Evolutionary conservation across 2,888 invertebrate species (phyloP).

Genomic region (Drosophila meridionalis): DNA sequence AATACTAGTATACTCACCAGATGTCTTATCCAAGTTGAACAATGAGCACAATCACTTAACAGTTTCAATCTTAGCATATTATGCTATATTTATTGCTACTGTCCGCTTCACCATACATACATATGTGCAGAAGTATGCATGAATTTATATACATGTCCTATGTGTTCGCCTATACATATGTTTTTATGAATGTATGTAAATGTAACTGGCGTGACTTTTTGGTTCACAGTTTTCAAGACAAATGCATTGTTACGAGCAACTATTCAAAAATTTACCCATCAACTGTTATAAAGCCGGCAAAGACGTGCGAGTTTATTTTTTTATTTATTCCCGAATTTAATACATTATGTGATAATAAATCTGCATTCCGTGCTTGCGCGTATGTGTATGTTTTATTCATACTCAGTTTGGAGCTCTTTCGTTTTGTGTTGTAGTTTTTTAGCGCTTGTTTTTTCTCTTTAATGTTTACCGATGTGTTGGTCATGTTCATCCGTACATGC

Average conservation of each 20-base stretch:
- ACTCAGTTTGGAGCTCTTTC: conserved; percentile 9
- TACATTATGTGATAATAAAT: conserved; percentile 19
- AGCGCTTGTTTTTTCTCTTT: conserved; percentile 35
- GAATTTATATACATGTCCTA: not conserved
- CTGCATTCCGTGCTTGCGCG: not conserved
- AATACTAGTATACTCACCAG: conserved; percentile 27
- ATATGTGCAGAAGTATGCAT: not conserved
- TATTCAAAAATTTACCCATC: not conserved
- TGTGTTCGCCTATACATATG: not conserved
- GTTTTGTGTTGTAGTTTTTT: conserved; percentile 34
- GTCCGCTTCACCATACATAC: conserved; percentile 32
- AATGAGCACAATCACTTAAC: conserved; percentile 44
- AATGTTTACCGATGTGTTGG: conserved; percentile 24
- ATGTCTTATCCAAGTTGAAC: conserved; percentile 34
- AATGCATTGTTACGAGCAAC: conserved; percentile 11
- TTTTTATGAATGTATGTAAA: conserved; percentile 4
- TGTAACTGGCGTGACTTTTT: conserved; percentile 15
- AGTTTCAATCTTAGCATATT: conserved; percentile 41
- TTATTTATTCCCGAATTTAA: conserved; percentile 33
- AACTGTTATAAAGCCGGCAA: conserved; percentile 6
- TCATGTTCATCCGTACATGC: not conserved
- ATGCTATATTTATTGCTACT: conserved; percentile 33
- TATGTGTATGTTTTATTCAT: conserved; percentile 6
- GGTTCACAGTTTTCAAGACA: conserved; percentile 5
- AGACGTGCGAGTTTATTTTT: conserved; percentile 5